These are phyloP conservation scores for Parascotia fuliginaria DNA, from an alignment of 2,888 invertebrate genomes.

Conservation along the genomic window DNA sequence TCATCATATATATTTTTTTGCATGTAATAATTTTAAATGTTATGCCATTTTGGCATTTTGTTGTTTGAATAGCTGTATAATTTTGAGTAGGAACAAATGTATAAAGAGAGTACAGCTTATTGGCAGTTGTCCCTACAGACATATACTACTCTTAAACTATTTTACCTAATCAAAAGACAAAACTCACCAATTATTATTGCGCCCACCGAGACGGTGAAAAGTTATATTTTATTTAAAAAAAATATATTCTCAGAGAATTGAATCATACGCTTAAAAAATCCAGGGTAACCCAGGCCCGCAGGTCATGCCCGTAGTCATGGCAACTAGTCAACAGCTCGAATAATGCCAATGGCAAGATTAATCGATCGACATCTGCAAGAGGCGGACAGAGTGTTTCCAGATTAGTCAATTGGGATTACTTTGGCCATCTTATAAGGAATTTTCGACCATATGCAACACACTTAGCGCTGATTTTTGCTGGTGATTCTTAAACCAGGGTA, in stretches of 20 bases:
- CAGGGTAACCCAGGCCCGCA: slow-evolving; percentile 21
- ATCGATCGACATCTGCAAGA: slow-evolving; percentile 77
- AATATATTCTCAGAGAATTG: no score
- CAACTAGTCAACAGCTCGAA: slow-evolving; percentile 66
- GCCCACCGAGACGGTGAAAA: no score
- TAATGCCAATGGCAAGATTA: slow-evolving; percentile 76
- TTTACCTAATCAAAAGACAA: no score
- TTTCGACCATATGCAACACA: slow-evolving; percentile 31
- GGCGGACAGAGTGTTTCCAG: slow-evolving; percentile 68
- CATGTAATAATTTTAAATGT: no score
- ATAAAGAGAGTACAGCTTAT: no score
- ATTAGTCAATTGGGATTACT: slow-evolving; percentile 79
- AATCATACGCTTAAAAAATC: slow-evolving; percentile 1
- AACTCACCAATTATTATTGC: no score
- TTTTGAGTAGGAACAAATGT: no score
- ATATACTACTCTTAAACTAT: no score
- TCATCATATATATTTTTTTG: background rate
- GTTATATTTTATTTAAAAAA: no score
- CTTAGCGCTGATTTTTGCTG: slow-evolving; percentile 35
- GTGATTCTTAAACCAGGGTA: slow-evolving; percentile 23
- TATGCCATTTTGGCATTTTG: no score
- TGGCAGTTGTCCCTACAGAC: no score
- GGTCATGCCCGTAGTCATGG: slow-evolving; percentile 53
- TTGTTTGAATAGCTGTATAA: no score
- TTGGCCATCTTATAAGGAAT: slow-evolving; percentile 25